Evolutionary conservation across 2,888 invertebrate species (phyloP).

Genomic region (Perizoma flavofasciatum): DNA sequence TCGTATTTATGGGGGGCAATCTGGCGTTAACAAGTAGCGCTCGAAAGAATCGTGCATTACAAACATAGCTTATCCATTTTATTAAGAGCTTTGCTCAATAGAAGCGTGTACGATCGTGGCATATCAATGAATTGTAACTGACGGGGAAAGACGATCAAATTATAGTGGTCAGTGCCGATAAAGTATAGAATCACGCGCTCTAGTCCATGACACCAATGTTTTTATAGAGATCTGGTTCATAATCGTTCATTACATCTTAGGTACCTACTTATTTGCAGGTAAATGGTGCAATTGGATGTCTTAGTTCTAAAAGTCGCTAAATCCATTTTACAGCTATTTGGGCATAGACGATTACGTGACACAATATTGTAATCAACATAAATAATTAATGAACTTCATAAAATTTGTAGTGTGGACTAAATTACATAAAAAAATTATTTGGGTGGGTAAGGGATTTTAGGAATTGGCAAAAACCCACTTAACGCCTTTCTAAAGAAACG

Average conservation of each 20-base stretch:
- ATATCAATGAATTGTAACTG: conserved; percentile 45
- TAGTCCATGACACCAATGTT: conserved; percentile 72
- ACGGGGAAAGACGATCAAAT: conserved; percentile 47
- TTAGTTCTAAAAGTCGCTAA: too few species aligned
- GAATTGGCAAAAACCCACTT: too few species aligned
- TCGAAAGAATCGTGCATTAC: conserved; percentile 62
- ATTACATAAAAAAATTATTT: too few species aligned
- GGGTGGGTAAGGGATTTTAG: too few species aligned
- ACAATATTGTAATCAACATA: too few species aligned
- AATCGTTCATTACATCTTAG: conserved; percentile 48
- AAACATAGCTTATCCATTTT: conserved; percentile 47
- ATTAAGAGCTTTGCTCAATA: conserved; percentile 44
- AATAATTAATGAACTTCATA: too few species aligned
- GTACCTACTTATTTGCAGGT: conserved; percentile 38
- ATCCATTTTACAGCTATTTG: too few species aligned
- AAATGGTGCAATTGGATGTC: conserved; percentile 34
- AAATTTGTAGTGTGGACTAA: too few species aligned
- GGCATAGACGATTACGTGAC: too few species aligned
- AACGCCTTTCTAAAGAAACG: too few species aligned
- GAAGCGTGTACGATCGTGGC: conserved; percentile 41
- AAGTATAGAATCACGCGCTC: conserved; percentile 63
- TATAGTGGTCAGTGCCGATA: conserved; percentile 46
- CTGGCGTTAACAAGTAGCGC: conserved; percentile 53
- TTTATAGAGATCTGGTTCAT: conserved; percentile 49
- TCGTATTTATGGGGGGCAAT: conserved; percentile 48